A percentile compares a stretch with the other conserved stretches of the same genome.
phyloP scores from a whole-genome alignment of 2,888 invertebrate species.

The Keiferia lycopersicella region DNA sequence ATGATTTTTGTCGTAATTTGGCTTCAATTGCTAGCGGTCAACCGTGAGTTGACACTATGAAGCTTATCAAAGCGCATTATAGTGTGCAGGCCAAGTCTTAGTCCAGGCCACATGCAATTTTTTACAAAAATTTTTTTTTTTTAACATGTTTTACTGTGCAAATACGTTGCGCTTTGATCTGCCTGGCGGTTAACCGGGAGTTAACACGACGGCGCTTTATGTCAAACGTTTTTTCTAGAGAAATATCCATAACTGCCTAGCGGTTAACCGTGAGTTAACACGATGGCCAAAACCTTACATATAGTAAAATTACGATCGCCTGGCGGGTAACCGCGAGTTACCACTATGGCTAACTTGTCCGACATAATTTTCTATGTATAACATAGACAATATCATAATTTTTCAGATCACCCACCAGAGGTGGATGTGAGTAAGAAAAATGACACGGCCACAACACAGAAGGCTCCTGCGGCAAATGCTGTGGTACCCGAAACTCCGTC shows the following conservation, averaged over 20 bases:
- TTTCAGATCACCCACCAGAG: background rate
- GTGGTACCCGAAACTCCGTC: background rate
- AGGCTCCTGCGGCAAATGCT: too few relatives aligned
- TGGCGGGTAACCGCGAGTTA: too few relatives aligned
- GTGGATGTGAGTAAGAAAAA: background rate
- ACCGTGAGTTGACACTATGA: background rate
- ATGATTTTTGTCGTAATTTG: background rate
- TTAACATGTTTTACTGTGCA: too few relatives aligned
- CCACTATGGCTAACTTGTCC: too few relatives aligned
- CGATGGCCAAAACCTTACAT: background rate
- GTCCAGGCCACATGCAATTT: too few relatives aligned
- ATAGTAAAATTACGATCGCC: background rate
- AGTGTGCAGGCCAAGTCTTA: too few relatives aligned
- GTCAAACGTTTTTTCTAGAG: background rate
- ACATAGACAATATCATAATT: background rate
- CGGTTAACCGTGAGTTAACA: constrained; percentile 10
- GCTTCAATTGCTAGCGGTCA: background rate
- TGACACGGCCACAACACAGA: too few relatives aligned
- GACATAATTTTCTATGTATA: background rate
- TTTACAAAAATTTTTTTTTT: too few relatives aligned
- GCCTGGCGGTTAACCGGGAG: background rate
- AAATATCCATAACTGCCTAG: background rate
- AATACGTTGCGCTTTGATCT: too few relatives aligned
- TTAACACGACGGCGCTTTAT: background rate
- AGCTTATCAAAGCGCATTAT: too few relatives aligned